These are phyloP conservation scores for Anoplophora glabripennis DNA, from an alignment of 1,140 invertebrate genomes.

Conservation along the genomic window DNA sequence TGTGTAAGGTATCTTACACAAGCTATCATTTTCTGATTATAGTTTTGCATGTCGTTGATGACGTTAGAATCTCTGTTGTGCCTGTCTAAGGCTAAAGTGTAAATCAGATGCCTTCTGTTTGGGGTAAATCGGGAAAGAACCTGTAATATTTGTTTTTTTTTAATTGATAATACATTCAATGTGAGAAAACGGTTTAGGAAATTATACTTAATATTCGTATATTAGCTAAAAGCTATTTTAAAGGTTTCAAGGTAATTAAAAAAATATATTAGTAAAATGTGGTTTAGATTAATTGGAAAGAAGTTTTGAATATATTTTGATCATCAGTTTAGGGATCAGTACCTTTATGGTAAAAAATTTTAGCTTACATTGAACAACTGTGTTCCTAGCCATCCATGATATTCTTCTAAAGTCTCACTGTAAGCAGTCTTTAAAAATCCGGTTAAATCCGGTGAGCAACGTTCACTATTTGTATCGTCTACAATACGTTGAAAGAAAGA, in stretches of 20 bases:
- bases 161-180: not conserved
- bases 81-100: conserved; percentile 25
- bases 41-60: conserved; percentile 32
- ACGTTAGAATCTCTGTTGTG: conserved; percentile 35
- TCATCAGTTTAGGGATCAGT: no score
- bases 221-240: no score
- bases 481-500: conserved; percentile 58
- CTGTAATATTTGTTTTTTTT: conserved; percentile 13
- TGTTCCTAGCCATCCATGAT: conserved; percentile 66
- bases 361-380: conserved; percentile 61
- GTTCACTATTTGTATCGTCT: conserved; percentile 50
- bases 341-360: not conserved
- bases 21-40: conserved; percentile 28
- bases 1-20: conserved; percentile 30
- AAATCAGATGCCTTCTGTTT: conserved; percentile 28
- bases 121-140: conserved; percentile 38
- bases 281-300: not conserved
- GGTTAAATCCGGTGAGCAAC: conserved; percentile 54
- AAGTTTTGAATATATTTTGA: not conserved
- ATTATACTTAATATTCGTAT: no score
- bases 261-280: no score
- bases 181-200: not conserved
- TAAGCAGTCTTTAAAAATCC: conserved; percentile 60
- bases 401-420: conserved; percentile 59
- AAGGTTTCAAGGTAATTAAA: no score